Evolutionary conservation across 2,888 invertebrate genomes (phyloP).

Genomic region (Drosophila kuntzei): DNA sequence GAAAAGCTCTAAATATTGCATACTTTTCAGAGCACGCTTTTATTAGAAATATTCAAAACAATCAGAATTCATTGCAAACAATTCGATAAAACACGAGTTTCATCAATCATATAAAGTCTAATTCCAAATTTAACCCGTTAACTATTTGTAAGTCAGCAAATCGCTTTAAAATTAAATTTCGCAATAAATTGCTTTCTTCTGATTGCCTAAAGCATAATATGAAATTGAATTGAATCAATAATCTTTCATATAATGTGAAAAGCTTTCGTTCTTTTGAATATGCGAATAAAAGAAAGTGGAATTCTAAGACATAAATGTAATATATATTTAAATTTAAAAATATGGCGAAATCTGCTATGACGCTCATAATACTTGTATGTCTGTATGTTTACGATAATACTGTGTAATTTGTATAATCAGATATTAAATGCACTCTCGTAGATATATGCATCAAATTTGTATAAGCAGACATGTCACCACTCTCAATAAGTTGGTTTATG

Average conservation of each 20-base stretch:
- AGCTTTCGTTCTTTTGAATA: not conserved
- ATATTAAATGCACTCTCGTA: not conserved
- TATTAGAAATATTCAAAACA: not conserved
- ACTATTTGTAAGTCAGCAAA: not conserved
- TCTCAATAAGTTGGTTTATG: constrained; percentile 8
- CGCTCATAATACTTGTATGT: not conserved
- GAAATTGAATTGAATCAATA: not conserved
- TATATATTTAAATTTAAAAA: not conserved
- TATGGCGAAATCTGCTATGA: not conserved
- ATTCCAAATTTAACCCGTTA: not conserved
- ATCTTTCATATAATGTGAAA: not conserved
- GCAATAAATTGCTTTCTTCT: not conserved
- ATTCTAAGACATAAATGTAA: not conserved
- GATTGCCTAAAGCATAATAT: not conserved
- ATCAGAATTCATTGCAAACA: not conserved
- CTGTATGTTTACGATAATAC: not conserved
- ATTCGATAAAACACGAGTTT: not conserved
- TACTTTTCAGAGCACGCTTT: constrained; percentile 5
- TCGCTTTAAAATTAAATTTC: not conserved
- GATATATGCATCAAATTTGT: constrained; percentile 3
- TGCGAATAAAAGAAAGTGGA: not conserved
- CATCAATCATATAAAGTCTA: not conserved
- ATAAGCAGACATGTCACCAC: constrained; percentile 9
- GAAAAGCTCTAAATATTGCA: not conserved
- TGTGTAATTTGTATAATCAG: constrained; percentile 22